Base-by-base conservation (phyloP, 1,140 invertebrate species). In the Meloidogyne floridensis region DNA sequence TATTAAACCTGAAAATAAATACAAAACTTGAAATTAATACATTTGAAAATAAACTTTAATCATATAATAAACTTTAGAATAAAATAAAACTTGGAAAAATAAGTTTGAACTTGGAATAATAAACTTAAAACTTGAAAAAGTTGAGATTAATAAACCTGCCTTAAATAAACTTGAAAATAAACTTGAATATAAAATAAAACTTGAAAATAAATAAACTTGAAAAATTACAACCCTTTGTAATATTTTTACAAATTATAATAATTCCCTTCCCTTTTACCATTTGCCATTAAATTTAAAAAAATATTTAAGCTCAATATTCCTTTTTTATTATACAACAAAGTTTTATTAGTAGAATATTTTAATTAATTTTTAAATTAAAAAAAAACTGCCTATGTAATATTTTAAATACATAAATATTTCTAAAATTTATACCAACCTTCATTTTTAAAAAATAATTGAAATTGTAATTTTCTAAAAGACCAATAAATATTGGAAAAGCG, bases 391-490 rank as follows among this genome's bases (percentile, higher is more conserved):
- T 65, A 6, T n/a, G 32, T 32, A 32, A 47, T 47, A 47, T 65
- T n/a, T 65, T 65, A 54, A 54, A 54, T 54, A 54, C 0, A 54
- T 54, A 54, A 54, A n/a, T 4, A 65, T 6, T 13, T 65, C 15
- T 59, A 15, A 59, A 32, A 15, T 6, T 77, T 18, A 32, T 32
- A 69, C 75, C 65, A 53, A 79, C 77, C 77, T 79, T 79, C 65
- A 47, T 71, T 72, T 72, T 53, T 69, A 71, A 79, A 79, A 9
- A 79, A 79, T 53, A 79, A 51, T 51, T 72, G 77, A 47, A 79
- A 79, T 71, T 79, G 77, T 51, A 79, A 56, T 18, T 15, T 71
- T n/a, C 77, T 65, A 4, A 79, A 18, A 72, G 65, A 69, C 77
- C 77, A 79, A 79, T 79, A 79, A 18, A 79, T 43, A 71, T 32